Evolutionary conservation across 2,797 vertebrate genomes (phyloP), one percentile per base, ranked within the genome.

Genomic region (Epinephelus malabaricus): DNA sequence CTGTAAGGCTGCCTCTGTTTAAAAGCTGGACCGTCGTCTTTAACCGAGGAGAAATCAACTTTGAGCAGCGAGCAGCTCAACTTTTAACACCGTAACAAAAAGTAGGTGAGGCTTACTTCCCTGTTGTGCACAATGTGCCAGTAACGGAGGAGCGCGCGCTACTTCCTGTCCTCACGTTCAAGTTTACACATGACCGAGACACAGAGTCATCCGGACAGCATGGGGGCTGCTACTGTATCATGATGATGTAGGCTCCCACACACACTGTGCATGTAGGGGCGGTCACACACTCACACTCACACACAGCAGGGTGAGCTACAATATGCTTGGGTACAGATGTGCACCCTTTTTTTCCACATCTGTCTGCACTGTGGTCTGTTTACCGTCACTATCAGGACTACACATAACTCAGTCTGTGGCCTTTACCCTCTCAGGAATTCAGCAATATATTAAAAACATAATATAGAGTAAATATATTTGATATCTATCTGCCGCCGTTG

Each of bases 141-240:
- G 50, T 1, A 5, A 21, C 21, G 21, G 19, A 38, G 72, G 30
- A 55, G 73, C 71, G 83, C 63, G 74, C 74, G 25, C 54, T 72
- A 87, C 88, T 92, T 92, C 92, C 92, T 93, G 91, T n/a, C 56
- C 59, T 72, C 72, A 65, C 49, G 53, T 69, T 77, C 82, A 76
- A 62, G 68, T 78, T 62, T 45, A 59, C 66, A 60, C 72, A 78
- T 40, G 78, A 68, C 23, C 0, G 2, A 49, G 6, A 3, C 0
- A 9, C 34, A 8, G 27, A 30, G 25, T 2, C 30, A 12, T 34
- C 0, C 13, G 17, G 1, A 14, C 6, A 6, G 47, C 64, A 34
- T 21, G 40, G 10, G 18, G 14, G 2, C 46, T 46, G 27, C 27
- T 30, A 30, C 27, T 30, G 60, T 43, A 43, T 47, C 6, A 10